These are phyloP conservation scores for Electrona antarctica DNA, from an alignment of 2,113 vertebrate genomes.

Conservation along the genomic window DNA sequence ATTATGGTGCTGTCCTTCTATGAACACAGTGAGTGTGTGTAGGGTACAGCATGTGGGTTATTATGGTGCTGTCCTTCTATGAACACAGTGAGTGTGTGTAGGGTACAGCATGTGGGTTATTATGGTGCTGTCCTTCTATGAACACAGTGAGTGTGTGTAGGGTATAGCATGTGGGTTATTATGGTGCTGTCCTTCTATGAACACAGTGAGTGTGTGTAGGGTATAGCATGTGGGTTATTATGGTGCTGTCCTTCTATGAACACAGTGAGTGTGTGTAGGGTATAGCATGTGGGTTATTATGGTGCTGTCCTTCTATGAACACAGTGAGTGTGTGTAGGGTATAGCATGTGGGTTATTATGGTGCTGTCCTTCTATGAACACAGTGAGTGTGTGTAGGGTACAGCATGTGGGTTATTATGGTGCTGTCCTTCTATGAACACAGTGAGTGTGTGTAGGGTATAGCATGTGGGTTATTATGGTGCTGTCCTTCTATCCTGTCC, in stretches of 20 bases:
- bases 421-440: slow-evolving; percentile 38
- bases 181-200: slow-evolving; percentile 47
- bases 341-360: slow-evolving; percentile 66
- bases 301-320: slow-evolving; percentile 40
- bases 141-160: slow-evolving; percentile 24
- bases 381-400: slow-evolving; percentile 25
- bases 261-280: slow-evolving; percentile 23
- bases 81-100: slow-evolving; percentile 21
- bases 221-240: slow-evolving; percentile 65
- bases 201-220: slow-evolving; percentile 23
- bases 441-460: slow-evolving; percentile 23
- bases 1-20: slow-evolving; percentile 55
- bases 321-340: slow-evolving; percentile 24
- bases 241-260: slow-evolving; percentile 43
- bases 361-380: slow-evolving; percentile 39
- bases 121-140: slow-evolving; percentile 49
- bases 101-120: slow-evolving; percentile 69
- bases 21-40: slow-evolving; percentile 23
- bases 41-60: slow-evolving; percentile 67
- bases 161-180: slow-evolving; percentile 63
- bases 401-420: slow-evolving; percentile 67
- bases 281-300: slow-evolving; percentile 65
- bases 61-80: slow-evolving; percentile 53
- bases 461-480: slow-evolving; percentile 67
- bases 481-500: slow-evolving; percentile 47